Evolutionary conservation across 2,113 vertebrate genomes (phyloP), one percentile per base, ranked within the genome.

Genomic region (Syrrhaptes paradoxus): DNA sequence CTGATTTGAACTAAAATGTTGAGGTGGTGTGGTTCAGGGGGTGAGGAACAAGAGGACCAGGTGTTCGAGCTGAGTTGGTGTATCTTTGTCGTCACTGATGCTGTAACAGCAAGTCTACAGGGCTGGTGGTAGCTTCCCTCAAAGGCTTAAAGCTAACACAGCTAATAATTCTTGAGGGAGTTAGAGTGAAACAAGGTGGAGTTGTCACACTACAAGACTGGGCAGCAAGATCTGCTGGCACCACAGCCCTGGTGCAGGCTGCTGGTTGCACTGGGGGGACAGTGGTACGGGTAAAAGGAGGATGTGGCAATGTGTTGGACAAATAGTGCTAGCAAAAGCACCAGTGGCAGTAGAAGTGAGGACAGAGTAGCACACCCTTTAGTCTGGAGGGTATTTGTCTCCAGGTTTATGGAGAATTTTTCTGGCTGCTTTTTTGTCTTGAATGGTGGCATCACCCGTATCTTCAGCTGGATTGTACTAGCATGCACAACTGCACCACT

Each of bases 401-500:
- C 18, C 49, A 41, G 32, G 45, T 66, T 85, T 54, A 58, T 52
- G 54, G 29, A 80, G 41, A 54, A 26, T 17, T 87, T 21, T 82
- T 71, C 55, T 52, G 34, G 9, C 22, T 85, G 62, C 29, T 79
- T 93, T 62, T 19, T 73, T 65, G 25, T 54, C n/a, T 76, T 70
- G 54, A 28, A 28, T 72, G 74, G 41, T 87, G 51, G 25, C 21
- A 19, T 66, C 75, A 49, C 58, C 21, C 2, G 0, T 18, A 8
- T 58, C 73, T 89, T 85, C 7, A 61, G 58, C 90, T 80, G 54
- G 26, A 41, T 52, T 81, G 51, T n/a, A 25, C 34, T n/a, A 43
- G 45, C 18, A 2, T 59, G 28, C 6, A 2, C 1, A 2, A 6
- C 55, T 36, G 14, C n/a, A 11, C 43, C 2, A 1, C 46, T 51